phyloP scores from a whole-genome alignment of 2,113 vertebrate species.

The Dicaeum eximium region DNA sequence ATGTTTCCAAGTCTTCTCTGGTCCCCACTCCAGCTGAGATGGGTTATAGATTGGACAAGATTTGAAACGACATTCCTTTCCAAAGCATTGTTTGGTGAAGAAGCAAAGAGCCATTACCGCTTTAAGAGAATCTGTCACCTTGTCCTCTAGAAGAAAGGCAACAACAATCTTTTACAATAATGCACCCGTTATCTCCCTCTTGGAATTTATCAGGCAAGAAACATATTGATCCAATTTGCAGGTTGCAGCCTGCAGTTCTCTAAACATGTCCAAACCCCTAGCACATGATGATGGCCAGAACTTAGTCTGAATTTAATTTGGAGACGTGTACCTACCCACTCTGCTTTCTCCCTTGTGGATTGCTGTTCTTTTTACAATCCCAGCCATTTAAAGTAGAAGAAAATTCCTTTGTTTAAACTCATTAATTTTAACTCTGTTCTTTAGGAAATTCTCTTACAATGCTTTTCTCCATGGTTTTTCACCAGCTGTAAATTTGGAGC shows the following conservation, averaged over 20 bases:
- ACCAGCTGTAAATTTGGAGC: background rate
- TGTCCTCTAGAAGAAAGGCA: constrained; percentile 49
- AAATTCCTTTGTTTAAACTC: background rate
- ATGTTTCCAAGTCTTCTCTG: background rate
- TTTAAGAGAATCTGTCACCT: constrained; percentile 49
- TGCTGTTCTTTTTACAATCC: background rate
- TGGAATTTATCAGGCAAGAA: constrained; percentile 56
- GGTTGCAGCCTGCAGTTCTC: constrained; percentile 35
- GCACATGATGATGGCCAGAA: constrained; percentile 14
- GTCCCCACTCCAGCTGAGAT: background rate
- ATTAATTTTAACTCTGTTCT: background rate
- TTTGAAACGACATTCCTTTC: background rate
- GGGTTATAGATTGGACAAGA: background rate
- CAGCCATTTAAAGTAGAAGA: background rate
- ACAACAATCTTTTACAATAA: constrained; percentile 48
- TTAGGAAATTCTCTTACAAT: background rate
- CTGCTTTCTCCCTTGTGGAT: background rate
- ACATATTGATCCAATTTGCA: constrained; percentile 60
- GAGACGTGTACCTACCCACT: background rate
- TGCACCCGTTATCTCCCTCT: constrained; percentile 26
- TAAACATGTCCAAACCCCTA: constrained; percentile 5
- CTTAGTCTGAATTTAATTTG: background rate
- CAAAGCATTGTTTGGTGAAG: background rate
- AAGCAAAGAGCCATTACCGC: background rate
- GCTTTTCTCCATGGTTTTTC: background rate